Evolutionary conservation across 2,888 invertebrate species (phyloP).

Genomic region (Ectemnius lituratus): DNA sequence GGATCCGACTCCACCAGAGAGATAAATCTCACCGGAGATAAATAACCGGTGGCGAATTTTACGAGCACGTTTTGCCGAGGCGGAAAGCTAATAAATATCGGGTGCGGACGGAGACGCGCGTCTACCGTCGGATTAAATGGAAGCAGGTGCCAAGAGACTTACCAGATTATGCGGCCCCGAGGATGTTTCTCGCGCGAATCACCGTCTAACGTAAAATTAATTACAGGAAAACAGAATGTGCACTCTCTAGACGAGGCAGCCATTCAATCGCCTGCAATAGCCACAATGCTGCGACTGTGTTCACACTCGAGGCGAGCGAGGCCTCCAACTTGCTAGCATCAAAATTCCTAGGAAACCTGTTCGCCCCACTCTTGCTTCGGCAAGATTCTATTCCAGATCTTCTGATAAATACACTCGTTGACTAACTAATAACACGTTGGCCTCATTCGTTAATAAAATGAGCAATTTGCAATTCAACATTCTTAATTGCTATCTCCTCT

Average conservation of each 20-base stretch:
- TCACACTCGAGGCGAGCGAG: constrained; percentile 42
- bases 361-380: background rate
- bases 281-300: constrained; percentile 66
- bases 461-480: background rate
- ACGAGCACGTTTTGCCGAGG: constrained; percentile 65
- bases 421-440: too few species aligned
- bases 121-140: constrained; percentile 1
- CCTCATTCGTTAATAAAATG: too few species aligned
- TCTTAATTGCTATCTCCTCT: too few species aligned
- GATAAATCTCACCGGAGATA: constrained; percentile 57
- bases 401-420: too few species aligned
- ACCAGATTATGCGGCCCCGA: constrained; percentile 63
- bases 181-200: constrained; percentile 60
- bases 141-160: constrained; percentile 52
- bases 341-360: constrained; percentile 34
- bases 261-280: constrained; percentile 67
- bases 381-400: background rate
- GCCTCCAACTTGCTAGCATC: constrained; percentile 35
- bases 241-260: constrained; percentile 69
- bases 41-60: constrained; percentile 70
- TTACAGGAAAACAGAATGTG: constrained; percentile 71
- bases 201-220: constrained; percentile 70
- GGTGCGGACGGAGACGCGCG: background rate
- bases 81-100: constrained; percentile 23
- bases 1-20: constrained; percentile 9